phyloP scores from a whole-genome alignment of 2,888 invertebrate species.

The Erpobdella octoculata region DNA sequence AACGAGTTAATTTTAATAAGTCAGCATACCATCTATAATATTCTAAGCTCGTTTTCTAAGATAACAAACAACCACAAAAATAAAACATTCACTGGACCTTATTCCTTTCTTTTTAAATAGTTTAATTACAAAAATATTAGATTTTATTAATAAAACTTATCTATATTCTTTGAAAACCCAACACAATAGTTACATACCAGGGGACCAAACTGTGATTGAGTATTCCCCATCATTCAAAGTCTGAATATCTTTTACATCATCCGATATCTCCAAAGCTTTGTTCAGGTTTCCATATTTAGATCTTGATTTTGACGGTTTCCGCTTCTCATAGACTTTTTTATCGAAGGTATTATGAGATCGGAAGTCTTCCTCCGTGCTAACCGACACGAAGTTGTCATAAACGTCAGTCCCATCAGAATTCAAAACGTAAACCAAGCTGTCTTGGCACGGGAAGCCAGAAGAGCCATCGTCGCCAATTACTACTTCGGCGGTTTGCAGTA shows the following conservation, averaged over 20 bases:
- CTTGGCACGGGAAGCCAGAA: slow-evolving; percentile 17
- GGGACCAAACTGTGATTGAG: slow-evolving; percentile 23
- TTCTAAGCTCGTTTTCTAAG: no score
- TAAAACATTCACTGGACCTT: no score
- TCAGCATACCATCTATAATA: no score
- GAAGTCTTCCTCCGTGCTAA: slow-evolving; percentile 21
- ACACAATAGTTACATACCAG: slow-evolving; percentile 11
- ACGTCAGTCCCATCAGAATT: slow-evolving; percentile 15
- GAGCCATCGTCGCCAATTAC: slow-evolving; percentile 26
- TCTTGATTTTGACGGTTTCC: slow-evolving; percentile 11
- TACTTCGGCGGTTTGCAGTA: slow-evolving; percentile 28
- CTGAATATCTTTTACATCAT: slow-evolving; percentile 17
- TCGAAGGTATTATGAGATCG: slow-evolving; percentile 13
- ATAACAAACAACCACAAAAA: no score
- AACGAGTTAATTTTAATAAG: neutral
- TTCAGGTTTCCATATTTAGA: slow-evolving; percentile 6
- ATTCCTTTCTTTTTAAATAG: no score
- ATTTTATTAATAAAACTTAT: no score
- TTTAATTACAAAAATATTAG: no score
- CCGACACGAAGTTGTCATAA: slow-evolving; percentile 22
- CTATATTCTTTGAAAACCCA: neutral
- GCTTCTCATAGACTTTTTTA: slow-evolving; percentile 20
- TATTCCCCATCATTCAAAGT: slow-evolving; percentile 22
- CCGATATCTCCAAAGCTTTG: slow-evolving; percentile 1
- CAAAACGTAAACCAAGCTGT: slow-evolving; percentile 24